Evolutionary conservation across 2,888 invertebrate species (phyloP).

Genomic region (Syrista parreyssii): DNA sequence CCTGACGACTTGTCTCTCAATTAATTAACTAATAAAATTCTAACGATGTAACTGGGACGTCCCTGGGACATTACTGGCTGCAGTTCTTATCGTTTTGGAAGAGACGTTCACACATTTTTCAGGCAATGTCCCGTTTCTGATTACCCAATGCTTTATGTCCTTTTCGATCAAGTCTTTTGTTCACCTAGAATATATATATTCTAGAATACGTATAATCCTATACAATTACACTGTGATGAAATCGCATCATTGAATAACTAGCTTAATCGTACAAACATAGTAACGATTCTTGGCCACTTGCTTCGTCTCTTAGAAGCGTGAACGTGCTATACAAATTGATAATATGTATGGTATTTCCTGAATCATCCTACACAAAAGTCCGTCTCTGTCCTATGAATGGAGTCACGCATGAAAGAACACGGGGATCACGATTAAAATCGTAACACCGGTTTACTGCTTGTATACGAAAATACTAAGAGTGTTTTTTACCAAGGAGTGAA

Average conservation of each 20-base stretch:
- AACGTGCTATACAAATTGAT: not conserved
- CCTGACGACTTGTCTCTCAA: slow-evolving; percentile 29
- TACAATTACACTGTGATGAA: not conserved
- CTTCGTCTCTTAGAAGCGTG: not conserved
- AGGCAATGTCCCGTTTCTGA: not conserved
- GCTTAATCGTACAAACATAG: not conserved
- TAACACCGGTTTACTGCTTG: not conserved
- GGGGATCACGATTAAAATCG: not conserved
- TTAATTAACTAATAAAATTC: slow-evolving; percentile 58
- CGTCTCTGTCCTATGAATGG: not conserved
- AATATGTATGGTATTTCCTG: not conserved
- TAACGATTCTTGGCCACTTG: not conserved
- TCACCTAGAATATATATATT: not conserved
- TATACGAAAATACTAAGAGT: not conserved
- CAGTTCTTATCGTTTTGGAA: not conserved
- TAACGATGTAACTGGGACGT: slow-evolving; percentile 35
- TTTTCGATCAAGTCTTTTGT: not conserved
- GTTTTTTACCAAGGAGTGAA: not conserved
- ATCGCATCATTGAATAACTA: not conserved
- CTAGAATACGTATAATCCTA: too few species aligned
- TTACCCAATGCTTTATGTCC: not conserved
- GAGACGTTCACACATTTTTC: not conserved
- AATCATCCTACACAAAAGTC: not conserved
- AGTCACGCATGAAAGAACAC: not conserved
- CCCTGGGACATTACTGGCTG: not conserved